Percentiles rank a stretch among this genome's conserved stretches.
These are phyloP conservation scores for Lepidurus packardi DNA, from an alignment of 1,140 invertebrate genomes.

Conservation along the genomic window DNA sequence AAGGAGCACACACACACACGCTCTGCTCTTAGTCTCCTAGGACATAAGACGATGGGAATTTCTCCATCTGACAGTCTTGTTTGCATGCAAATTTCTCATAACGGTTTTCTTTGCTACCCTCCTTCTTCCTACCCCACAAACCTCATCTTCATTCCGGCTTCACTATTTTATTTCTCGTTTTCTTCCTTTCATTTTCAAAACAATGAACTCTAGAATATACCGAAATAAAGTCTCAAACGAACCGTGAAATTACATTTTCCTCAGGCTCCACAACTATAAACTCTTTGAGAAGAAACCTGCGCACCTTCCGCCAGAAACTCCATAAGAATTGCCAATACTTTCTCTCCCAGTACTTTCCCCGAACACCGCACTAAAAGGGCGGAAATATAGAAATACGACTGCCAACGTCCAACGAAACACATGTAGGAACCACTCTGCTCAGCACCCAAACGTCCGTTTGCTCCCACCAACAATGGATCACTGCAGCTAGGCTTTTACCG, in stretches of 20 bases:
- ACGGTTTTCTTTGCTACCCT: not conserved
- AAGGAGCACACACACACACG: not conserved
- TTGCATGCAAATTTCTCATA: slow-evolving; percentile 22
- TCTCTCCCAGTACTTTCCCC: too few relatives aligned
- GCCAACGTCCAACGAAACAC: too few relatives aligned
- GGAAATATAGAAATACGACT: too few relatives aligned
- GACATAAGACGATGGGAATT: slow-evolving; percentile 7
- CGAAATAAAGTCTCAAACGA: not conserved
- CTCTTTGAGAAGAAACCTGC: too few relatives aligned
- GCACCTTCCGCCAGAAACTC: too few relatives aligned
- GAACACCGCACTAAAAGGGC: too few relatives aligned
- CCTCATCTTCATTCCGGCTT: not conserved
- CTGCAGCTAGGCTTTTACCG: too few relatives aligned
- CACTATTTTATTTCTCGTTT: not conserved
- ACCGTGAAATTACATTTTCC: not conserved
- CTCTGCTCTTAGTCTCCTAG: not conserved
- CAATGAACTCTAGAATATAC: not conserved
- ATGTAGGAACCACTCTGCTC: too few relatives aligned
- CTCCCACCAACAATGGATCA: too few relatives aligned
- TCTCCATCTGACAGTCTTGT: slow-evolving; percentile 21
- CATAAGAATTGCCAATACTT: too few relatives aligned
- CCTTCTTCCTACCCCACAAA: not conserved
- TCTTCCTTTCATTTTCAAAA: not conserved
- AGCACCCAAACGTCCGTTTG: too few relatives aligned
- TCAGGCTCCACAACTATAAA: too few relatives aligned